Evolutionary conservation across 30 jellyfish, hydroid and myxozoan species (phyloP).

Genomic region (Turritopsis dohrnii): DNA sequence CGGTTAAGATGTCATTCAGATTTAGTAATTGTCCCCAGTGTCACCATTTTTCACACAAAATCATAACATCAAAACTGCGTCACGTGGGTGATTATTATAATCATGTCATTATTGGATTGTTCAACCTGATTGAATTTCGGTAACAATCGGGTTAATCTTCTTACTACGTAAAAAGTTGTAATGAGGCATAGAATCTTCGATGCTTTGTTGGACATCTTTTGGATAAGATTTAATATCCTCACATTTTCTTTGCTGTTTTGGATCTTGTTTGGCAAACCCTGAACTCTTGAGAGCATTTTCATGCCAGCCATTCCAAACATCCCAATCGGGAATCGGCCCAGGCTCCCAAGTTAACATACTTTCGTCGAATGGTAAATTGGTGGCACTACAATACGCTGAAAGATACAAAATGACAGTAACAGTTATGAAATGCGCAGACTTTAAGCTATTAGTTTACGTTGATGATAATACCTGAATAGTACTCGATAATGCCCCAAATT

Average conservation of each 20-base stretch:
- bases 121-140: not conserved
- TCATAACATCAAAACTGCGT: no score
- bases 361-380: conserved; percentile 60
- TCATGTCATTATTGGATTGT: no score
- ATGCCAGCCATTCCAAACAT: conserved; percentile 95
- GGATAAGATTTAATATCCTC: conserved; percentile 19
- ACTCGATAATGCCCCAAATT: no score
- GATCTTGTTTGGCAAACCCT: conserved; percentile 66
- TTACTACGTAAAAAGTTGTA: not conserved
- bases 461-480: no score
- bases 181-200: conserved; percentile 13
- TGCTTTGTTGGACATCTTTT: conserved; percentile 3
- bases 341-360: conserved; percentile 92
- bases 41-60: no score
- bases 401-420: no score
- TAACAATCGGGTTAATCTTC: conserved; percentile 8
- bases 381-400: conserved; percentile 61
- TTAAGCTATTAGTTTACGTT: no score
- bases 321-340: conserved; percentile 88
- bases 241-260: conserved; percentile 9
- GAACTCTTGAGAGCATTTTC: conserved; percentile 79
- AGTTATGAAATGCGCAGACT: no score
- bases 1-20: no score
- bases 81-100: no score
- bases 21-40: no score